Evolutionary conservation across 2,888 invertebrate species (phyloP).

Genomic region (Hypena proboscidalis): DNA sequence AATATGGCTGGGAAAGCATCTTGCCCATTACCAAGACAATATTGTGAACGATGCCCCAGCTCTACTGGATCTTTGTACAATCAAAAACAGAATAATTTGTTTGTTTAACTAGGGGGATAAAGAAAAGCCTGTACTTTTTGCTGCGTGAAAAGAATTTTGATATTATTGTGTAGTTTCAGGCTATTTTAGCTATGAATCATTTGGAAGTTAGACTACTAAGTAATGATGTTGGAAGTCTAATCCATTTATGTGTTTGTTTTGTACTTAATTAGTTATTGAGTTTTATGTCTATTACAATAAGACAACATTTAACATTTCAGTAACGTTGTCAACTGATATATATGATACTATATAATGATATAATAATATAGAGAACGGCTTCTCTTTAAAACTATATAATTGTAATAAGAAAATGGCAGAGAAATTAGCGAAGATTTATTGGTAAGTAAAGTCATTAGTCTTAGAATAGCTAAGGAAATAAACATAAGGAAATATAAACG

Average conservation of each 20-base stretch:
- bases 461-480: neutral
- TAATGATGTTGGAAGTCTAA: neutral
- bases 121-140: slow-evolving; percentile 33
- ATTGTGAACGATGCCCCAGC: slow-evolving; percentile 63
- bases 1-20: slow-evolving; percentile 57
- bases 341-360: too few relatives aligned
- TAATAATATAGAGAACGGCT: too few relatives aligned
- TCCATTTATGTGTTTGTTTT: too few relatives aligned
- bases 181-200: slow-evolving; percentile 13
- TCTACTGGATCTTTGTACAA: slow-evolving; percentile 61
- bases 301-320: too few relatives aligned
- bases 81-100: slow-evolving; percentile 56
- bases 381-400: too few relatives aligned
- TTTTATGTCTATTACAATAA: too few relatives aligned
- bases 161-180: slow-evolving; percentile 17
- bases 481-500: neutral
- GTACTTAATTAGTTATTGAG: too few relatives aligned
- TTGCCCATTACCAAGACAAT: slow-evolving; percentile 67
- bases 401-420: too few relatives aligned
- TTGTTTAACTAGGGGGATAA: slow-evolving; percentile 45
- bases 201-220: neutral
- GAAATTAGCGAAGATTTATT: too few relatives aligned
- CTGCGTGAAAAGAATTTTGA: slow-evolving; percentile 35
- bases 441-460: too few relatives aligned
- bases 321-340: too few relatives aligned